A percentile compares a stretch with the other conserved stretches of the same genome.
These are phyloP conservation scores for Beris chalybata DNA, from an alignment of 2,888 invertebrate species.

Conservation along the genomic window DNA sequence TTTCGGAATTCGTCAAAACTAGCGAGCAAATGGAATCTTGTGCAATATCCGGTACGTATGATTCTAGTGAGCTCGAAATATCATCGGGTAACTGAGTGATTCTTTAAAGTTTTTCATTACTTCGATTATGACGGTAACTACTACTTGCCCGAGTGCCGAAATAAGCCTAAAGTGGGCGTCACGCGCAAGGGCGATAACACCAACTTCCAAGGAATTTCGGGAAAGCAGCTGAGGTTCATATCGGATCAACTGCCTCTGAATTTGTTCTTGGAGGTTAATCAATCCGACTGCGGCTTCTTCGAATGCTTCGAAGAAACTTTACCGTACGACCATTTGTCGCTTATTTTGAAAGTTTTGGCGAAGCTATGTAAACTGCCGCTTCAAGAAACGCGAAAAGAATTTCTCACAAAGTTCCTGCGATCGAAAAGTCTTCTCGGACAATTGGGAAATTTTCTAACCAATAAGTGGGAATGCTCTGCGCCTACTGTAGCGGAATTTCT, in stretches of 20 bases:
- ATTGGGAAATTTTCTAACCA: constrained; percentile 38
- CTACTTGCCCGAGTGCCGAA: constrained; percentile 13
- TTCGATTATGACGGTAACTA: constrained; percentile 40
- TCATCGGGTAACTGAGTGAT: not conserved
- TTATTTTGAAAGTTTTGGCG: constrained; percentile 49
- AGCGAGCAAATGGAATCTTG: too few relatives aligned
- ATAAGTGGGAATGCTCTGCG: constrained; percentile 10
- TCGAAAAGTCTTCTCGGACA: constrained; percentile 41
- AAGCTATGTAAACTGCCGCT: constrained; percentile 47
- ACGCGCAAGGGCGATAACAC: constrained; percentile 2
- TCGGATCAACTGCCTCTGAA: constrained; percentile 37
- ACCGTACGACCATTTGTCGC: constrained; percentile 20
- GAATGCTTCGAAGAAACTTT: constrained; percentile 31
- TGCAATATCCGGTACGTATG: too few relatives aligned
- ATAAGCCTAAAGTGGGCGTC: not conserved
- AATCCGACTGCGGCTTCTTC: constrained; percentile 37
- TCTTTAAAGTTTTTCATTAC: not conserved
- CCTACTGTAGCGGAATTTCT: constrained; percentile 24
- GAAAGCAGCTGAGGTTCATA: constrained; percentile 35
- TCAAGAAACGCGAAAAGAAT: constrained; percentile 45
- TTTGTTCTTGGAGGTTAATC: constrained; percentile 39
- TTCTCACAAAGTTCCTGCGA: constrained; percentile 44
- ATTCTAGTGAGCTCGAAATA: too few relatives aligned
- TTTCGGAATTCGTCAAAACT: constrained; percentile 24
- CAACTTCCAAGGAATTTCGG: constrained; percentile 36